Evolutionary conservation across 2,888 invertebrate species (phyloP), one percentile per base, ranked within the genome.

Genomic region (Craniophora ligustri): DNA sequence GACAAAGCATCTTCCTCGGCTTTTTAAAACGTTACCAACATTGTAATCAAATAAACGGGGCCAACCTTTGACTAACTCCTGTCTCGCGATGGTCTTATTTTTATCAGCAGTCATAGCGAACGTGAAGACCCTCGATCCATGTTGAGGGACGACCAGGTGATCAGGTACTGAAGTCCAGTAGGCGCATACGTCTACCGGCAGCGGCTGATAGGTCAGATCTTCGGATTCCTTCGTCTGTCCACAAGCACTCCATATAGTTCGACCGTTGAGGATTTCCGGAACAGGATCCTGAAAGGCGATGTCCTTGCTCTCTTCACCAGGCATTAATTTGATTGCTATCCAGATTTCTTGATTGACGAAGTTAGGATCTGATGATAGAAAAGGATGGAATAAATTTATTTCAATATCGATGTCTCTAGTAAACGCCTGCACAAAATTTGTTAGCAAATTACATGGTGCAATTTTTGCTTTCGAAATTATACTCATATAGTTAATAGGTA

Each of bases 31-130:
- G n/a, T 21, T 5, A 21, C 6, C 6, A 21, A 21, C 8, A 21
- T 6, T 7, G n/a, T 21, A 8, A 21, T 5, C 2, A 21, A 2
- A 19, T 7, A 19, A 26, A 23, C 23, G 3, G 3, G n/a, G n/a
- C 26, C 3, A 26, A 92, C 92, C 91, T 89, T 88, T 86, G 26
- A 88, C 65, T 19, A 92, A 65, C 56, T 93, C 93, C 13, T 82
- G 60, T 49, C 82, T 86, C 0, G 94, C 95, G 0, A 94, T 82
- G 1, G 86, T 89, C 45, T 86, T 87, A 35, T 92, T 87, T 23
- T 89, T 89, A 73, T 95, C 95, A 2, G 88, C 93, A 0, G 94
- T 93, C 88, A 95, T 92, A 0, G 92, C 87, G 62, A 94, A 93
- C 0, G 94, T 94, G 68, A 94, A 91, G 0, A 91, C 86, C 36